A percentile compares a stretch with the other conserved stretches of the same genome.
Evolutionary conservation across 2,113 vertebrate species (phyloP).

Genomic region (Aleadryas rufinucha): DNA sequence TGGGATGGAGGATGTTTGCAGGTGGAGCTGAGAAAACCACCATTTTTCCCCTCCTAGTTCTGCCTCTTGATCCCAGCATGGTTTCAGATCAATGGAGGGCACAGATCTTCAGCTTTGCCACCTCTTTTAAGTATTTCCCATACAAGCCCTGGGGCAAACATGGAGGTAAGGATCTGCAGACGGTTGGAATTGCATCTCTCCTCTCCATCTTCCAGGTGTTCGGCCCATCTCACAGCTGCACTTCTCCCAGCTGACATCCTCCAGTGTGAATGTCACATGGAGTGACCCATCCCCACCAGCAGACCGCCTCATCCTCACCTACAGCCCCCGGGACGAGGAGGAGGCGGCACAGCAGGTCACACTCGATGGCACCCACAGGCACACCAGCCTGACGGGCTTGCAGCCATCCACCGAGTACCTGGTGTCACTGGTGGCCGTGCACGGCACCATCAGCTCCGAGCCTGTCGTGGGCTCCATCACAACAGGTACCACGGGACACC

Average conservation of each 20-base stretch:
- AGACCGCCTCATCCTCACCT: conserved; percentile 87
- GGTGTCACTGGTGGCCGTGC: conserved; percentile 87
- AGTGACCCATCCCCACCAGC: conserved; percentile 91
- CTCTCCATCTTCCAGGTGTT: conserved; percentile 81
- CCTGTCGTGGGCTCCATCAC: conserved; percentile 85
- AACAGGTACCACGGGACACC: conserved; percentile 79
- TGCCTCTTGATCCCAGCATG: not conserved
- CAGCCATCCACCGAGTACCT: conserved; percentile 88
- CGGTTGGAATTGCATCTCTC: not conserved
- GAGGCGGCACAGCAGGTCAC: conserved; percentile 82
- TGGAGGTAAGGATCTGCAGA: not conserved
- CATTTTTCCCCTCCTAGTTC: not conserved
- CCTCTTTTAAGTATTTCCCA: not conserved
- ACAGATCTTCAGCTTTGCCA: not conserved
- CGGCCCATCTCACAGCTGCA: conserved; percentile 91
- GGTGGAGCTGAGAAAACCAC: not conserved
- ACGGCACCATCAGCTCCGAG: conserved; percentile 83
- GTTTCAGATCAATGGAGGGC: not conserved
- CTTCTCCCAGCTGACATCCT: conserved; percentile 91
- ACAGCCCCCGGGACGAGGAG: conserved; percentile 76
- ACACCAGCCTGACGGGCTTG: conserved; percentile 80
- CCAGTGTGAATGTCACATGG: conserved; percentile 89
- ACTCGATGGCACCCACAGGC: conserved; percentile 84
- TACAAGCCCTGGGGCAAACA: rapidly evolving
- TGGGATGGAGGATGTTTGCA: not conserved